Percentiles rank a stretch among this genome's conserved stretches.
Conservation (phyloP, 2,113 vertebrate genomes). For the Synchiropus splendidus region DNA sequence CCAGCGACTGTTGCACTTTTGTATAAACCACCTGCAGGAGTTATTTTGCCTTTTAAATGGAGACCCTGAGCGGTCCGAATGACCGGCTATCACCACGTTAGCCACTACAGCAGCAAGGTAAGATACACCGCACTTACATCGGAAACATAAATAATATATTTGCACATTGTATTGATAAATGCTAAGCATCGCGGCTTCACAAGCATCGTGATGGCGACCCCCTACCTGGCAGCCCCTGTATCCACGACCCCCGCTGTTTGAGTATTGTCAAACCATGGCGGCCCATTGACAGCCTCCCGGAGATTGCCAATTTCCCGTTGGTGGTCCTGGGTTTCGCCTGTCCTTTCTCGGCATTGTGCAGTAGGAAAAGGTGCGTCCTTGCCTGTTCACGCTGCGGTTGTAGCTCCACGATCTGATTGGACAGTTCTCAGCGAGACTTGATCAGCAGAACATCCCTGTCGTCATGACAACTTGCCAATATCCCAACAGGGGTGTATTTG, state of each 20-base stretch:
- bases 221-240: slow-evolving; percentile 81
- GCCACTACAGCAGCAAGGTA: not conserved
- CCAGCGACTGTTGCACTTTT: slow-evolving; percentile 9
- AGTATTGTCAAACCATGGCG: slow-evolving; percentile 79
- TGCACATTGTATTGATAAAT: slow-evolving; percentile 42
- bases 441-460: slow-evolving; percentile 98
- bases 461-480: slow-evolving; percentile 98
- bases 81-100: slow-evolving; percentile 8
- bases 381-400: slow-evolving; percentile 94
- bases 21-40: slow-evolving; percentile 68
- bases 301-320: slow-evolving; percentile 79
- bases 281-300: slow-evolving; percentile 73
- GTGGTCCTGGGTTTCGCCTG: slow-evolving; percentile 83
- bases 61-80: slow-evolving; percentile 16
- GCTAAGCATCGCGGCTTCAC: slow-evolving; percentile 40
- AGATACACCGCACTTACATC: not conserved
- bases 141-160: slow-evolving; percentile 29
- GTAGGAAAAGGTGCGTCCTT: slow-evolving; percentile 96
- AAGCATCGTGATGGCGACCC: slow-evolving; percentile 55
- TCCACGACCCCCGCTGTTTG: slow-evolving; percentile 76
- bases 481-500: slow-evolving; percentile 60
- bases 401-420: slow-evolving; percentile 98
- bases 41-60: slow-evolving; percentile 39
- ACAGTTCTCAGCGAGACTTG: slow-evolving; percentile 89
- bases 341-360: slow-evolving; percentile 89